A percentile compares a stretch with the other conserved stretches of the same genome.
Conservation (phyloP, 2,113 vertebrate species). For the Laterallus jamaicensis region DNA sequence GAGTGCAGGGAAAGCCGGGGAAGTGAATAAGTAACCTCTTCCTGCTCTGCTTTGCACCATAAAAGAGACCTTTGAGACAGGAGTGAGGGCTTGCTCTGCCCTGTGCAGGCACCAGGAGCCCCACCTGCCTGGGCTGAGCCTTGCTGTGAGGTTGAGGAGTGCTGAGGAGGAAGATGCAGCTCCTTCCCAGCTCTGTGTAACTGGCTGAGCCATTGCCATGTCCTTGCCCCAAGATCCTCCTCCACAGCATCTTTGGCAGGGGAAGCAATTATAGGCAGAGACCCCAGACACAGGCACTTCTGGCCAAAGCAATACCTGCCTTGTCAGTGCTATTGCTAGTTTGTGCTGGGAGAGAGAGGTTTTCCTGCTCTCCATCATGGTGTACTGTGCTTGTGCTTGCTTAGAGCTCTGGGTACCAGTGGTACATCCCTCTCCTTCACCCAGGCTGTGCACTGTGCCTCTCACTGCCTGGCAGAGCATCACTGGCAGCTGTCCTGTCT, state of each 20-base stretch:
- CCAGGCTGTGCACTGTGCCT: not conserved
- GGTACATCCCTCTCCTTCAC: not conserved
- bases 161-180: fast-evolving
- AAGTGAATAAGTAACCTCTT: not conserved
- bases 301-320: not conserved
- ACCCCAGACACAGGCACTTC: not conserved
- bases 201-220: not conserved
- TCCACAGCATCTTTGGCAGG: not conserved
- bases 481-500: too few relatives aligned
- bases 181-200: not conserved
- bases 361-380: not conserved
- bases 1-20: not conserved
- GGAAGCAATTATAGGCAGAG: not conserved
- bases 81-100: not conserved
- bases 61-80: not conserved
- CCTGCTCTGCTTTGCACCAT: not conserved
- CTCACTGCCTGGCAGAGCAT: not conserved
- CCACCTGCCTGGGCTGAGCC: not conserved
- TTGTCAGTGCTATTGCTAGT: fast-evolving
- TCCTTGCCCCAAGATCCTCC: not conserved
- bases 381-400: not conserved
- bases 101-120: not conserved
- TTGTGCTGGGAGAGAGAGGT: not conserved
- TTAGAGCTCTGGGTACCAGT: not conserved
- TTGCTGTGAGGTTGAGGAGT: not conserved